Evolutionary conservation across 53 echinoderm and acorn worm genomes (phyloP).

Genomic region (Pentamera pediparva): DNA sequence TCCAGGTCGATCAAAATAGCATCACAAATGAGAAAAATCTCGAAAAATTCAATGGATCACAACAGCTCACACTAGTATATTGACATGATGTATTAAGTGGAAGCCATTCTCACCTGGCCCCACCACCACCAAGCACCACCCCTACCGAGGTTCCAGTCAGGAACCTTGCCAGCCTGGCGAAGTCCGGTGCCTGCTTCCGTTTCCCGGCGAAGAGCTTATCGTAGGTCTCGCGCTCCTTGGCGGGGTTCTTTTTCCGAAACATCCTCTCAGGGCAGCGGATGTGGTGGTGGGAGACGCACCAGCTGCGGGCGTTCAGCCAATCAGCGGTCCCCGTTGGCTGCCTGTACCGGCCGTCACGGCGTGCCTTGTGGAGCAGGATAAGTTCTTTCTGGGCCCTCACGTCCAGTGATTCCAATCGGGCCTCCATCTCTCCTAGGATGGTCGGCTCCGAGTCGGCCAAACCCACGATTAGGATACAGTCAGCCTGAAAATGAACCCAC

Average conservation of each 20-base stretch:
- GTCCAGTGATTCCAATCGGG: constrained; percentile 73
- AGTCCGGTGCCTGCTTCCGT: constrained; percentile 60
- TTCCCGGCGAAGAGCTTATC: constrained; percentile 73
- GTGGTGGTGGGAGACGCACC: constrained; percentile 96
- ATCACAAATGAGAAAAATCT: too few relatives aligned
- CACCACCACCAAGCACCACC: constrained; percentile 75
- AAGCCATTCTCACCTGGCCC: constrained; percentile 85
- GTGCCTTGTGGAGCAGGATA: constrained; percentile 82
- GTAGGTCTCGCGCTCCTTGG: constrained; percentile 77
- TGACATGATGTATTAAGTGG: too few relatives aligned
- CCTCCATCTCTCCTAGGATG: constrained; percentile 75
- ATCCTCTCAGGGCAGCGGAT: constrained; percentile 93
- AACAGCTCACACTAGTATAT: too few relatives aligned
- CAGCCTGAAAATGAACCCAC: constrained; percentile 86
- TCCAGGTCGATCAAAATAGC: too few relatives aligned
- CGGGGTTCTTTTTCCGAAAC: constrained; percentile 83
- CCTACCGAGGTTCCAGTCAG: constrained; percentile 85
- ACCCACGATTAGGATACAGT: constrained; percentile 95
- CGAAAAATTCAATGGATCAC: too few relatives aligned
- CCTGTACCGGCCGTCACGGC: constrained; percentile 72
- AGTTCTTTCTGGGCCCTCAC: constrained; percentile 97
- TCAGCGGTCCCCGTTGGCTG: constrained; percentile 73
- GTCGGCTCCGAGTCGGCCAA: constrained; percentile 78
- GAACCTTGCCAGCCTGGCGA: constrained; percentile 83
- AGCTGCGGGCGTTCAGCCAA: constrained; percentile 93